Percentiles rank a stretch among this genome's conserved stretches.
Evolutionary conservation across 2,797 vertebrate genomes (phyloP).

Genomic region (Anolis apletophallus): DNA sequence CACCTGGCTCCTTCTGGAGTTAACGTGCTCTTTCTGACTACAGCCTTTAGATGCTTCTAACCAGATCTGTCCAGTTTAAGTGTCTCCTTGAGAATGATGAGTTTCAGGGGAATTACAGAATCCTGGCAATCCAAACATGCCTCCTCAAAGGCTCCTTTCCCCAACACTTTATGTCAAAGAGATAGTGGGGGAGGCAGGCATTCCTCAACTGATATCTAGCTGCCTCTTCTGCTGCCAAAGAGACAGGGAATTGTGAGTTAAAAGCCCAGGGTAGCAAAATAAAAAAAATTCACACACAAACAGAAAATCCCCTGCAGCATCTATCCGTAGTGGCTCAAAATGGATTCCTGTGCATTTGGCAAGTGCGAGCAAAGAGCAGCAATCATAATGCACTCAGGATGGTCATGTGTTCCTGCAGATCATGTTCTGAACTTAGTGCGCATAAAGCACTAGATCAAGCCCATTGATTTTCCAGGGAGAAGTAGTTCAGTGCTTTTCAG

Average conservation of each 20-base stretch:
- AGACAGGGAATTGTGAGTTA: slow-evolving; percentile 56
- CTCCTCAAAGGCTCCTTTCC: slow-evolving; percentile 45
- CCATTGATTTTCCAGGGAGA: background rate
- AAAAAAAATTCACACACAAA: background rate
- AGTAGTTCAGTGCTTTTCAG: slow-evolving; percentile 24
- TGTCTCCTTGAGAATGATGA: background rate
- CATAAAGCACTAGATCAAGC: background rate
- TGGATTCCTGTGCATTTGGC: background rate
- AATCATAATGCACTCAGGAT: background rate
- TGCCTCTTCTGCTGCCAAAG: slow-evolving; percentile 54
- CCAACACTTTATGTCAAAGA: slow-evolving; percentile 15
- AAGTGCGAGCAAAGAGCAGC: slow-evolving; percentile 25
- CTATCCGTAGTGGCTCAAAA: background rate
- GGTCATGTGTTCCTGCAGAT: background rate
- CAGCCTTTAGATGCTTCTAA: background rate
- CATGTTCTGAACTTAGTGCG: accelerated
- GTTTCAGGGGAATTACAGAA: background rate
- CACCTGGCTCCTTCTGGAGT: slow-evolving; percentile 8
- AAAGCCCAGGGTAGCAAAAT: accelerated
- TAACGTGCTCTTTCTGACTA: background rate
- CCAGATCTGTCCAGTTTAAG: background rate
- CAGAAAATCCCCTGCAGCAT: accelerated
- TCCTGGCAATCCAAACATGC: background rate
- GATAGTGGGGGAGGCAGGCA: slow-evolving; percentile 19
- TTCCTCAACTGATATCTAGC: slow-evolving; percentile 48